A percentile compares a stretch with the other conserved stretches of the same genome.
These are phyloP conservation scores for Sarcoramphus papa DNA, from an alignment of 2,797 vertebrate species.

Conservation along the genomic window DNA sequence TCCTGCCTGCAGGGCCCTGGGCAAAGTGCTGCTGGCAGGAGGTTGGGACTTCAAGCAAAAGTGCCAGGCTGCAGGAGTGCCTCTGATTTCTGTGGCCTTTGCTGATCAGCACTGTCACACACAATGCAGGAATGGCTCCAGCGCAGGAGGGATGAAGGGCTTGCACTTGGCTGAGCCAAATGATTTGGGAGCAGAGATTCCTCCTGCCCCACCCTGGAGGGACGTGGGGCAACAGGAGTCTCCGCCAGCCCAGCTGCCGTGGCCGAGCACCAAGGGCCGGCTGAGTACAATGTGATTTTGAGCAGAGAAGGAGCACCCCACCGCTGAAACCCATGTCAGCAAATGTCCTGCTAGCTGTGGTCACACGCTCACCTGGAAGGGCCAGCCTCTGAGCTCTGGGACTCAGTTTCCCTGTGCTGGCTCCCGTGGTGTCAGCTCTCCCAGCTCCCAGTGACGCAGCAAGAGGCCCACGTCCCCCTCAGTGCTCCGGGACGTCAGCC, in stretches of 20 bases:
- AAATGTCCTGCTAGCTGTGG: not conserved
- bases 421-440: not conserved
- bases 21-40: accelerated
- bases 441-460: not conserved
- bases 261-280: not conserved
- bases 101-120: not conserved
- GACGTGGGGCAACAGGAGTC: not conserved
- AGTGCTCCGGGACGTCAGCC: not conserved
- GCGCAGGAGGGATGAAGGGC: accelerated
- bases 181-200: not conserved
- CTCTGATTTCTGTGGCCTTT: accelerated
- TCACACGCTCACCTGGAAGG: not conserved
- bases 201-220: not conserved
- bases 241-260: not conserved
- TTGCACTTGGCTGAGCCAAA: not conserved
- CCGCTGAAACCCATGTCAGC: not conserved
- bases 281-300: not conserved
- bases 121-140: accelerated
- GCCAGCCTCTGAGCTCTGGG: not conserved
- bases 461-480: not conserved
- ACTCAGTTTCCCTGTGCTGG: not conserved
- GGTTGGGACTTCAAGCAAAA: not conserved
- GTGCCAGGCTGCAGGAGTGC: not conserved
- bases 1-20: not conserved
- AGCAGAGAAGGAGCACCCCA: not conserved